Evolutionary conservation across 2,113 vertebrate genomes (phyloP).

Genomic region (Labeo rohita): DNA sequence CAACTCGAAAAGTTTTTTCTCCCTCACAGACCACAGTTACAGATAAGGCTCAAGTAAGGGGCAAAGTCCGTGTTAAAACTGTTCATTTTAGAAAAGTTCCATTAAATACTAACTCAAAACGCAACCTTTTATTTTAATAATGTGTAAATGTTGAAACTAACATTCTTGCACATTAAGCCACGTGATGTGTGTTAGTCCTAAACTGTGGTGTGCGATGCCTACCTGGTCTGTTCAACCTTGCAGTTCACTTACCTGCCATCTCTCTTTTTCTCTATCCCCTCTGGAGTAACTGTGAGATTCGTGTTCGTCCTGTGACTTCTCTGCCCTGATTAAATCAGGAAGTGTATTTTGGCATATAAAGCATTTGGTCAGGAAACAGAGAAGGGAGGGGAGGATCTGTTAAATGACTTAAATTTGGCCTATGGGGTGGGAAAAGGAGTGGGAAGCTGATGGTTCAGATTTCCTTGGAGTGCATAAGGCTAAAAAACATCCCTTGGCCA

Average conservation of each 20-base stretch:
- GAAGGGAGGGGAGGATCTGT: background rate
- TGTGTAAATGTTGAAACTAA: too few relatives aligned
- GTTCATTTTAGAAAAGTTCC: too few relatives aligned
- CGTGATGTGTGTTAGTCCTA: background rate
- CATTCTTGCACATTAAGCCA: background rate
- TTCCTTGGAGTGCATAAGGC: background rate
- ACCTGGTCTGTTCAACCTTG: background rate
- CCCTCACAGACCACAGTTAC: too few relatives aligned
- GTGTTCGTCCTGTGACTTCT: background rate
- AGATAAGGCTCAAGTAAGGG: too few relatives aligned
- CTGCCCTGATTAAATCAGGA: background rate
- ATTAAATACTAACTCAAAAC: too few relatives aligned
- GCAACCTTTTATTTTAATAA: too few relatives aligned
- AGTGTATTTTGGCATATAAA: background rate
- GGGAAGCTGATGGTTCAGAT: background rate
- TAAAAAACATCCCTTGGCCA: background rate
- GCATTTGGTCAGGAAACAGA: background rate
- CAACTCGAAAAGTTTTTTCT: too few relatives aligned
- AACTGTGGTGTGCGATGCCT: background rate
- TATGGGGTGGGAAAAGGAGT: background rate
- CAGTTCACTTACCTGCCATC: constrained; percentile 6
- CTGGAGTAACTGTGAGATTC: background rate
- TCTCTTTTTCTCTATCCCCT: background rate
- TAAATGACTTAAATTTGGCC: background rate
- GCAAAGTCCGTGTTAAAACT: too few relatives aligned